Evolutionary conservation across 2,888 invertebrate genomes (phyloP).

Genomic region (Melolontha melolontha): DNA sequence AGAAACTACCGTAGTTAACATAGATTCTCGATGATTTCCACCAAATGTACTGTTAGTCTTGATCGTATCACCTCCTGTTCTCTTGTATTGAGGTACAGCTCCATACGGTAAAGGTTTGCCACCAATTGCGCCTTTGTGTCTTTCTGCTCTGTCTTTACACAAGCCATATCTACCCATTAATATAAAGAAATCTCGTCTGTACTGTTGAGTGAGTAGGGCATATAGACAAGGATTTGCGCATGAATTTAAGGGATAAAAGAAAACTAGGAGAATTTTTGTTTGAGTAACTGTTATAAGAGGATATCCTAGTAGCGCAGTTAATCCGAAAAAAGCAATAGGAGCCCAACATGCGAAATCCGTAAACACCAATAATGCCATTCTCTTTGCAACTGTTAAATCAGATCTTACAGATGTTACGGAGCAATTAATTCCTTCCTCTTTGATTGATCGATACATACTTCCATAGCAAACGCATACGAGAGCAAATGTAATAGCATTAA

Average conservation of each 20-base stretch:
- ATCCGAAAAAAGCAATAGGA: constrained; percentile 75
- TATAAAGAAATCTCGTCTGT: constrained; percentile 70
- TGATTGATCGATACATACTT: constrained; percentile 73
- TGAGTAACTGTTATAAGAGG: constrained; percentile 71
- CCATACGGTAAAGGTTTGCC: constrained; percentile 63
- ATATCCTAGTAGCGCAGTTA: constrained; percentile 73
- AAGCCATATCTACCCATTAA: constrained; percentile 67
- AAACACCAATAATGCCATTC: constrained; percentile 76
- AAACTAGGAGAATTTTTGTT: constrained; percentile 72
- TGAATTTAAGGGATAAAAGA: constrained; percentile 77
- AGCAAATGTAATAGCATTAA: constrained; percentile 74
- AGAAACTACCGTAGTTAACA: constrained; percentile 63
- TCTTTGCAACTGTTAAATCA: constrained; percentile 71
- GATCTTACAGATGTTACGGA: constrained; percentile 65
- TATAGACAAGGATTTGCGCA: constrained; percentile 79
- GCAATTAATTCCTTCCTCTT: constrained; percentile 68
- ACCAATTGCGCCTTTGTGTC: constrained; percentile 66
- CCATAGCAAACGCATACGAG: constrained; percentile 74
- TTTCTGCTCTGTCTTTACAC: constrained; percentile 64
- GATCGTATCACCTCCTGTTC: constrained; percentile 51
- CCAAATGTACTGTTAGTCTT: constrained; percentile 55
- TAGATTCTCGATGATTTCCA: constrained; percentile 57
- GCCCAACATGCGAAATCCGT: constrained; percentile 75
- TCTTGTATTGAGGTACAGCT: constrained; percentile 59
- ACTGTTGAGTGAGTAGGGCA: constrained; percentile 75